Evolutionary conservation across 2,797 vertebrate species (phyloP).

Genomic region (Menidia menidia): DNA sequence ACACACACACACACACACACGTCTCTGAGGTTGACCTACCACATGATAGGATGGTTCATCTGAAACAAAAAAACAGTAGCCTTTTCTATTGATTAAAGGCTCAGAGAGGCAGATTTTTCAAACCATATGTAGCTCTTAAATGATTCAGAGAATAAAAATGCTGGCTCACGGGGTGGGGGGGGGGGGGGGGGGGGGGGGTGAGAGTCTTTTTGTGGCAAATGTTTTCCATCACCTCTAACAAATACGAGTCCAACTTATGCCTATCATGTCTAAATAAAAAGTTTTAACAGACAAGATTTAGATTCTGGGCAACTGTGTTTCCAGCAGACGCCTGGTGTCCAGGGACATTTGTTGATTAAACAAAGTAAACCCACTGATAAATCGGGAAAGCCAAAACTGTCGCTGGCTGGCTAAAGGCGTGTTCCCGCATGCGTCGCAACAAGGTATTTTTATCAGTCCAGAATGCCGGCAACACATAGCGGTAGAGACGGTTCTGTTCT

Average conservation of each 20-base stretch:
- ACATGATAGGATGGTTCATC: conserved; percentile 9
- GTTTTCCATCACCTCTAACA: conserved; percentile 11
- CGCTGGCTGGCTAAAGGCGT: conserved; percentile 39
- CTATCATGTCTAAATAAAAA: neutral
- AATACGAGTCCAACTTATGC: conserved; percentile 5
- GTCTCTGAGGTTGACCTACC: neutral
- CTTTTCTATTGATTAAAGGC: conserved; percentile 1
- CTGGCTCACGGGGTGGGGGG: conserved; percentile 31
- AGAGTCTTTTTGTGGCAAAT: conserved; percentile 1
- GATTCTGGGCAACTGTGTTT: conserved; percentile 7
- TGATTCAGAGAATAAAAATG: conserved; percentile 67
- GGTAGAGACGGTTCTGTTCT: conserved; percentile 62
- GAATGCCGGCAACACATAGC: conserved; percentile 70
- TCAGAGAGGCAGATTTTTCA: conserved; percentile 20
- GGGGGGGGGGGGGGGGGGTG: neutral
- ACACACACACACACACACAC: neutral
- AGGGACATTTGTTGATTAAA: conserved; percentile 50
- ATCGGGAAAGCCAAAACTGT: conserved; percentile 54
- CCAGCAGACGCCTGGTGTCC: conserved; percentile 6
- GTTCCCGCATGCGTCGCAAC: conserved; percentile 67
- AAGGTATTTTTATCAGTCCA: conserved; percentile 76
- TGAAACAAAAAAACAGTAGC: conserved; percentile 4
- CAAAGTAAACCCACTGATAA: conserved; percentile 37
- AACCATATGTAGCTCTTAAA: conserved; percentile 77
- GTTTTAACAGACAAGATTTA: neutral